Evolutionary conservation across 2,113 vertebrate genomes (phyloP).

Genomic region (Gavialis gangeticus): DNA sequence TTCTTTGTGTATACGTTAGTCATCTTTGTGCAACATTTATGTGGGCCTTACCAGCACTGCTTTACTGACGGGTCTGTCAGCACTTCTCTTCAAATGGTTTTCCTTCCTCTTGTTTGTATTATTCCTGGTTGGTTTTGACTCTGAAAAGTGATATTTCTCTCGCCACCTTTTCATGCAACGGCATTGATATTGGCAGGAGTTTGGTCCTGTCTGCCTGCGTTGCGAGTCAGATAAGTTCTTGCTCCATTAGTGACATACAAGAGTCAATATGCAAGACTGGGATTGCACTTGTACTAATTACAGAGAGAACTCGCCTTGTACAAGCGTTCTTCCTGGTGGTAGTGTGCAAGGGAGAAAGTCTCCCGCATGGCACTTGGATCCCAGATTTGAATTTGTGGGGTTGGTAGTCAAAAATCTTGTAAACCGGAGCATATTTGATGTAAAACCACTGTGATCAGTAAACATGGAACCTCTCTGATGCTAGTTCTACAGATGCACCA

Average conservation of each 20-base stretch:
- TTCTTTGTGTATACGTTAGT: neutral
- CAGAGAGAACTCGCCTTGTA: neutral
- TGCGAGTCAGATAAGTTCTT: fast-evolving
- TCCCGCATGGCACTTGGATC: fast-evolving
- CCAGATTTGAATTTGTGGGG: neutral
- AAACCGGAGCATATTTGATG: neutral
- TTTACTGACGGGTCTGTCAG: neutral
- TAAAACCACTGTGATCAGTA: neutral
- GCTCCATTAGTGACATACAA: too few species aligned
- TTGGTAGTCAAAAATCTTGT: neutral
- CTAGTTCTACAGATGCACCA: neutral
- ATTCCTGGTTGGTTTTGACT: neutral
- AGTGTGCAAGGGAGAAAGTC: neutral
- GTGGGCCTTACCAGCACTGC: neutral
- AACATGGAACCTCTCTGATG: neutral
- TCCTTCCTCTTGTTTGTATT: neutral
- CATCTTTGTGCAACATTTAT: neutral
- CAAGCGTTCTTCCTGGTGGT: neutral
- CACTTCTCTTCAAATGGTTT: neutral
- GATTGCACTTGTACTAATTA: neutral
- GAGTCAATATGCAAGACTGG: neutral
- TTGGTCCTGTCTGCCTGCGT: fast-evolving
- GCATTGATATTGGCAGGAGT: neutral
- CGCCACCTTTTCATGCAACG: too few species aligned
- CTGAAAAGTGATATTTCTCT: neutral